These are phyloP conservation scores for Halocaridina rubra DNA, from an alignment of 2,888 invertebrate genomes.

Conservation along the genomic window DNA sequence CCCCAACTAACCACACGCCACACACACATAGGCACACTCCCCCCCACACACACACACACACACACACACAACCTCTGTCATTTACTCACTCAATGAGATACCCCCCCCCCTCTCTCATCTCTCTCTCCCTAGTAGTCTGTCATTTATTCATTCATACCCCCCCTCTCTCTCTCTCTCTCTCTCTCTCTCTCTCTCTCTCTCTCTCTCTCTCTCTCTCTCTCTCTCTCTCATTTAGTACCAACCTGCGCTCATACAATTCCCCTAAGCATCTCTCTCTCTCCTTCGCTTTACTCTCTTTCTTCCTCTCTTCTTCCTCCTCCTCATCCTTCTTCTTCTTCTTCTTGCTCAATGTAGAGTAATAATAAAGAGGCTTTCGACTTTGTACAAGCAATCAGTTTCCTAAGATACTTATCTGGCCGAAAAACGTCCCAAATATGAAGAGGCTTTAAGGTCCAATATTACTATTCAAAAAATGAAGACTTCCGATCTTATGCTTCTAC, in stretches of 20 bases:
- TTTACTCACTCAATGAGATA: background rate
- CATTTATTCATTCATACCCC: constrained; percentile 33
- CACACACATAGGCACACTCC: background rate
- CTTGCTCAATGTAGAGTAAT: constrained; percentile 50
- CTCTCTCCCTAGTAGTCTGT: constrained; percentile 38
- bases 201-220: constrained; percentile 43
- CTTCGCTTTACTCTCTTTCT: too few relatives aligned
- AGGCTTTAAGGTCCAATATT: constrained; percentile 5
- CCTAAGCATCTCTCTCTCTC: too few relatives aligned
- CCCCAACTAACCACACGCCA: too few relatives aligned
- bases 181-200: constrained; percentile 26
- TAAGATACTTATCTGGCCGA: too few relatives aligned
- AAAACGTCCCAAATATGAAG: too few relatives aligned
- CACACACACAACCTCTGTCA: constrained; percentile 34
- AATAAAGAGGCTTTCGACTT: constrained; percentile 54
- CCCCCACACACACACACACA: background rate
- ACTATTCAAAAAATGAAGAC: background rate
- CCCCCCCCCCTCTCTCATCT: constrained; percentile 20
- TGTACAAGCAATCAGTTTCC: constrained; percentile 41
- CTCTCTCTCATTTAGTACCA: constrained; percentile 43
- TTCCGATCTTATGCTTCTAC: constrained; percentile 2
- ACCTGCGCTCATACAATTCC: constrained; percentile 40
- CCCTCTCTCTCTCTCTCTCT: constrained; percentile 25
- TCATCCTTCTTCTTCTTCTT: too few relatives aligned
- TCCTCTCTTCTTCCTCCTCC: too few relatives aligned